Percentiles rank a stretch among this genome's conserved stretches.
Conservation (phyloP, 2,113 vertebrate species). For the Gadus macrocephalus region DNA sequence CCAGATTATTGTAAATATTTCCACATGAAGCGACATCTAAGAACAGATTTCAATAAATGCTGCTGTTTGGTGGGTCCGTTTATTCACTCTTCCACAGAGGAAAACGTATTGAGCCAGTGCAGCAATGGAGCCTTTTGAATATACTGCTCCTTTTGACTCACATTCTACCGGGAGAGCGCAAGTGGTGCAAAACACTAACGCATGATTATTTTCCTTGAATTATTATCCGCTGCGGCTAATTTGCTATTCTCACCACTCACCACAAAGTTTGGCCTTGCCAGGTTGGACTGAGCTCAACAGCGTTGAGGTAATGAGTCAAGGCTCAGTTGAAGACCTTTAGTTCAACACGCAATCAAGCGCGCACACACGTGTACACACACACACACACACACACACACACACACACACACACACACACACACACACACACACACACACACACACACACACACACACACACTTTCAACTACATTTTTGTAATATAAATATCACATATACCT, state of each 20-base stretch:
- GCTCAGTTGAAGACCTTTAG: neutral
- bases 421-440: neutral
- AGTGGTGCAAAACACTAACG: conserved; percentile 23
- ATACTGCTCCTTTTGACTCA: conserved; percentile 35
- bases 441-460: conserved; percentile 3
- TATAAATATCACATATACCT: no score
- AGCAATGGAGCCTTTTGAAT: conserved; percentile 45
- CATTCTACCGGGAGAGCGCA: conserved; percentile 25
- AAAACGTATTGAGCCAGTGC: conserved; percentile 22
- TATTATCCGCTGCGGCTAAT: conserved; percentile 16
- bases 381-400: conserved; percentile 4
- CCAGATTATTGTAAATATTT: neutral
- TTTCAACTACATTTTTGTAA: no score
- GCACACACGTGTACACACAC: neutral
- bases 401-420: conserved; percentile 4
- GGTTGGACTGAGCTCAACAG: neutral
- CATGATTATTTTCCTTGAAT: conserved; percentile 3
- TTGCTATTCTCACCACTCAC: conserved; percentile 17
- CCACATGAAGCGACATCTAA: no score
- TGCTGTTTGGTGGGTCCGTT: neutral
- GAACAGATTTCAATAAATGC: no score
- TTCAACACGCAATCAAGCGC: neutral
- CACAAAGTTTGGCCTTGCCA: conserved; percentile 12
- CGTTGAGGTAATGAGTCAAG: conserved; percentile 6
- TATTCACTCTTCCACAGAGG: neutral